Evolutionary conservation across 1,140 invertebrate species (phyloP), one percentile per base, ranked within the genome.

Genomic region (Ectropis grisescens): DNA sequence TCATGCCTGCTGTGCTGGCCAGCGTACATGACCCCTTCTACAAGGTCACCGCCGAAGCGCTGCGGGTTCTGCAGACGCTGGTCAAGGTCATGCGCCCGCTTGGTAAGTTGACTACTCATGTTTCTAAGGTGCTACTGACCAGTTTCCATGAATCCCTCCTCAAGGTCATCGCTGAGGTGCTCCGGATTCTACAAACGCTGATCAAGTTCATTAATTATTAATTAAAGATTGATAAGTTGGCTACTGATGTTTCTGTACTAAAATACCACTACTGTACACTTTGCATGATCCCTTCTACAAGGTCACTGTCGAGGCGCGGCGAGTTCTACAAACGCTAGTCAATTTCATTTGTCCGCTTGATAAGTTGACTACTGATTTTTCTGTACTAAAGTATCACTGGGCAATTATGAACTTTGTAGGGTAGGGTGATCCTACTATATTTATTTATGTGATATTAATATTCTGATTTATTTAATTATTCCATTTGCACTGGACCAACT

Each of bases 251-350:
- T n/a, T n/a, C n/a, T n/a, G n/a, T n/a, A n/a, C n/a, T n/a, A n/a
- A n/a, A n/a, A n/a, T n/a, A n/a, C n/a, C n/a, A n/a, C n/a, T 98
- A 23, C 89, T 98, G 15, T 84, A 89, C 29, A 92, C 95, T 23
- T 95, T 98, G 8, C 88, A 90, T 16, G 97, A 99, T 87, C 89
- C 91, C 23, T 99, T 99, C 83, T 99, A 99, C 82, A 99, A 99
- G 84, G 98, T 99, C 26, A 96, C 96, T 2, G 96, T 97, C 0
- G 96, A 98, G 82, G 95, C 71, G 30, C 43, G 99, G 11, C 79
- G 96, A 7, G 96, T 98, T 14, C 84, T 98, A 31, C 96, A 99
- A 64, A 93, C 97, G 40, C 84, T 99, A 24, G 95, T 98, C 2
- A 95, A 95, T 83, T 95, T 98, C 5, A 93, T 98, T 46, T 85